These are phyloP conservation scores for Dromius quadrimaculatus DNA, from an alignment of 2,888 invertebrate species.

Conservation along the genomic window DNA sequence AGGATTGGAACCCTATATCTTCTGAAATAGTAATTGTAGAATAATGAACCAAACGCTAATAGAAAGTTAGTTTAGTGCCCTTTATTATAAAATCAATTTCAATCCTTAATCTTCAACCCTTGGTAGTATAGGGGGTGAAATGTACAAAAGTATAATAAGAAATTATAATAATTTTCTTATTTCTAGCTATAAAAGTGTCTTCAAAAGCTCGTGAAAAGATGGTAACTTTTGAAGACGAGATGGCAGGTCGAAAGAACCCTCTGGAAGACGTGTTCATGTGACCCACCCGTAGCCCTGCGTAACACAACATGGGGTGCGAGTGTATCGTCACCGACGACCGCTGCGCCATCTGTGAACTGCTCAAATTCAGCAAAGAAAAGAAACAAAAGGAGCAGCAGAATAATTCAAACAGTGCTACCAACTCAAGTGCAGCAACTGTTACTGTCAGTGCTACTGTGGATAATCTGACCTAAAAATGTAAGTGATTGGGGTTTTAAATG, in stretches of 20 bases:
- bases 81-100: too few species aligned
- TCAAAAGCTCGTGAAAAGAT: slow-evolving; percentile 77
- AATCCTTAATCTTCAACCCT: too few species aligned
- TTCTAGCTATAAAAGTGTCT: slow-evolving; percentile 62
- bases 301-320: slow-evolving; percentile 49
- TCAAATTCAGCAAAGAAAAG: slow-evolving; percentile 53
- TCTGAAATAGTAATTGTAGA: too few species aligned
- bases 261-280: slow-evolving; percentile 86
- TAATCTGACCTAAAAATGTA: slow-evolving; percentile 10
- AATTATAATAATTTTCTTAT: too few species aligned
- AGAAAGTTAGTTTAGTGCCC: too few species aligned
- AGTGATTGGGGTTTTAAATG: background rate
- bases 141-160: too few species aligned
- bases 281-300: slow-evolving; percentile 65
- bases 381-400: slow-evolving; percentile 54
- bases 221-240: slow-evolving; percentile 86
- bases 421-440: background rate
- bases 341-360: slow-evolving; percentile 55
- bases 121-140: too few species aligned
- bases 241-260: slow-evolving; percentile 66
- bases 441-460: slow-evolving; percentile 39
- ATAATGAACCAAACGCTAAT: too few species aligned
- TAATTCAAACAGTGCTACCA: background rate
- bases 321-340: slow-evolving; percentile 61
- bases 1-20: too few species aligned